A percentile compares a stretch with the other conserved stretches of the same genome.
These are phyloP conservation scores for Orchesellides sinensis DNA, from an alignment of 2,888 invertebrate species.

Conservation along the genomic window DNA sequence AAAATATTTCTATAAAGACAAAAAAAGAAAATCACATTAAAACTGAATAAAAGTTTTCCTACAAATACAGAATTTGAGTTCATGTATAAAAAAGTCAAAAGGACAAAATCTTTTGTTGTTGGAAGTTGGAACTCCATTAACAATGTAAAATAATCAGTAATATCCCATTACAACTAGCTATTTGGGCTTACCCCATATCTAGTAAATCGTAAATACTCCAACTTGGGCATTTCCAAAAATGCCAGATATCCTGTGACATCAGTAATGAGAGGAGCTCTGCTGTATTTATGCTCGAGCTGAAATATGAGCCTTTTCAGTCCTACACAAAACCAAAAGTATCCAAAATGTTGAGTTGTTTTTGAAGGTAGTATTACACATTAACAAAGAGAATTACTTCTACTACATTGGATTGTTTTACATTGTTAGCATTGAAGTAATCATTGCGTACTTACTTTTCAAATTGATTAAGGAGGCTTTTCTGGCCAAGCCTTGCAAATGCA, in stretches of 20 bases:
- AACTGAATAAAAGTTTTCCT: too few relatives aligned
- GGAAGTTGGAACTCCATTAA: too few relatives aligned
- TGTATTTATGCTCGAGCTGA: conserved; percentile 57
- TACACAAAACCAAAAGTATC: not conserved
- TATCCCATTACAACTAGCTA: too few relatives aligned
- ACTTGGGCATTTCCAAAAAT: conserved; percentile 64
- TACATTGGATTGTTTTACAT: too few relatives aligned
- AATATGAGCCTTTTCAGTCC: conserved; percentile 54
- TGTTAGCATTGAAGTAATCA: too few relatives aligned
- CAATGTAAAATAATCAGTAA: too few relatives aligned
- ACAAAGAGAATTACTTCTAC: too few relatives aligned
- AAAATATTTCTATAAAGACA: not conserved
- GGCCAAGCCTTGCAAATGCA: conserved; percentile 31
- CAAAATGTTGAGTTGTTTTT: not conserved
- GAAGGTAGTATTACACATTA: too few relatives aligned
- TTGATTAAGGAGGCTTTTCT: conserved; percentile 50
- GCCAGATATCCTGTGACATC: conserved; percentile 66
- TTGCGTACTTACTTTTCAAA: conserved; percentile 45
- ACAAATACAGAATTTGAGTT: too few relatives aligned
- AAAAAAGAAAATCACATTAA: not conserved
- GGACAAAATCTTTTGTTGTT: too few relatives aligned
- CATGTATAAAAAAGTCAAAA: too few relatives aligned
- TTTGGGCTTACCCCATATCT: conserved; percentile 65
- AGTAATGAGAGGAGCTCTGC: conserved; percentile 66
- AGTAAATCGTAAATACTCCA: conserved; percentile 62